Conservation (phyloP, 2,888 invertebrate species). For the Platynereis dumerilii region DNA sequence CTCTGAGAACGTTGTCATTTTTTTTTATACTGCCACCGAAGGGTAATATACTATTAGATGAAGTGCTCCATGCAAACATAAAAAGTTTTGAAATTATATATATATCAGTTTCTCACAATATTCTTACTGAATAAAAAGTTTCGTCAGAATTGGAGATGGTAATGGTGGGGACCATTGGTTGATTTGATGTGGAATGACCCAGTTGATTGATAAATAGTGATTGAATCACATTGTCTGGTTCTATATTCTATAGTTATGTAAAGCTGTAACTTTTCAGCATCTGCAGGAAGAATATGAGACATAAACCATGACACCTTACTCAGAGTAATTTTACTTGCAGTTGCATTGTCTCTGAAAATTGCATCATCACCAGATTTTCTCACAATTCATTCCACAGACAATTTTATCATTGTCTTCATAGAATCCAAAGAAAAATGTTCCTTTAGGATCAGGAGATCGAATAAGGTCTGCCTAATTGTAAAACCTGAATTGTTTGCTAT, state of each 20-base stretch:
- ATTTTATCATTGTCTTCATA: constrained; percentile 19
- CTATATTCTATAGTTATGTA: constrained; percentile 26
- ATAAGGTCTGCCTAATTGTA: constrained; percentile 15
- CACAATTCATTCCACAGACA: constrained; percentile 24
- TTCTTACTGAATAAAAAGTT: no score
- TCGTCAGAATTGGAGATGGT: no score
- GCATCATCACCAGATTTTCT: constrained; percentile 2
- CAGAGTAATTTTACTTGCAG: no score
- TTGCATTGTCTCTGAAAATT: not conserved
- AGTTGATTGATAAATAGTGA: constrained; percentile 24
- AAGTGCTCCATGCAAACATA: no score
- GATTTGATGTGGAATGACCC: no score
- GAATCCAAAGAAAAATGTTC: constrained; percentile 31
- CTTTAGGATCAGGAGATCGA: constrained; percentile 20
- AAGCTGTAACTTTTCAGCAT: constrained; percentile 29
- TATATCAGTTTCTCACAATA: no score
- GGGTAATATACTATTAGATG: no score
- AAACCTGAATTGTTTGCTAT: constrained; percentile 15
- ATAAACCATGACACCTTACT: constrained; percentile 30
- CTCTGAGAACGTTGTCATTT: no score
- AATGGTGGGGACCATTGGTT: no score
- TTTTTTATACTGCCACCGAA: no score
- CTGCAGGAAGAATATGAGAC: constrained; percentile 25
- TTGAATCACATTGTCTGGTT: constrained; percentile 23
- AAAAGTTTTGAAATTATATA: no score